Conservation (phyloP, 2,113 vertebrate species). For the Brienomyrus longianalis region DNA sequence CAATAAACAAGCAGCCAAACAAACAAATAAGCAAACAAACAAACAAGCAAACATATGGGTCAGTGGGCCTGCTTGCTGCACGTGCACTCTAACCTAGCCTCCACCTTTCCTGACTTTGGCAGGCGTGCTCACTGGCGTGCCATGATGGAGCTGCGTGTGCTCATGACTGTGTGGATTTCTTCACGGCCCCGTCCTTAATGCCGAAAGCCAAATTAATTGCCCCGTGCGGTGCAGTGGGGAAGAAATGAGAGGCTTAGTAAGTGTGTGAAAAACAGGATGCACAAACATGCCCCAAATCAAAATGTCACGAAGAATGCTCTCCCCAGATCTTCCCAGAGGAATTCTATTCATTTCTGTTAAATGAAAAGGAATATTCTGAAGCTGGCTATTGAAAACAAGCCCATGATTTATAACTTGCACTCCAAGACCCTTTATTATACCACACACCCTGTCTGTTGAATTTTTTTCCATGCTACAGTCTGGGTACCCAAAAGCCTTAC, state of each 20-base stretch:
- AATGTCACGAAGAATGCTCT: slow-evolving; percentile 27
- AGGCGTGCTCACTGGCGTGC: not conserved
- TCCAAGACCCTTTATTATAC: slow-evolving; percentile 1
- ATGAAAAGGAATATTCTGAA: slow-evolving; percentile 27
- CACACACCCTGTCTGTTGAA: not conserved
- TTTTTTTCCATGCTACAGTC: not conserved
- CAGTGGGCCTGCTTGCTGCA: not conserved
- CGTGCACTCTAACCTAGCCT: not conserved
- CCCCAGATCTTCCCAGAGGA: slow-evolving; percentile 24
- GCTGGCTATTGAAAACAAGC: slow-evolving; percentile 15
- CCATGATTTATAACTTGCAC: slow-evolving; percentile 27
- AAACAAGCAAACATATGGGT: not conserved
- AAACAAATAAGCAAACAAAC: too few species aligned
- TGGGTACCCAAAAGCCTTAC: not conserved
- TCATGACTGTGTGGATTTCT: not conserved
- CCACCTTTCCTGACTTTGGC: not conserved
- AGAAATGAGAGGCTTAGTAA: slow-evolving; percentile 3
- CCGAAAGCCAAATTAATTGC: slow-evolving; percentile 11
- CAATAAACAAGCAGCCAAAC: not conserved
- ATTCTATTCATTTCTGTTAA: slow-evolving; percentile 30
- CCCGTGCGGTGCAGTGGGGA: not conserved
- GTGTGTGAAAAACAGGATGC: not conserved
- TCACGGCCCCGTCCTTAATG: slow-evolving; percentile 6
- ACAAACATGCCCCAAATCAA: slow-evolving; percentile 18
- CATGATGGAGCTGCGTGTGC: not conserved